Evolutionary conservation across 2,888 invertebrate species (phyloP), one percentile per base, ranked within the genome.

Genomic region (Leucophenga maculata): DNA sequence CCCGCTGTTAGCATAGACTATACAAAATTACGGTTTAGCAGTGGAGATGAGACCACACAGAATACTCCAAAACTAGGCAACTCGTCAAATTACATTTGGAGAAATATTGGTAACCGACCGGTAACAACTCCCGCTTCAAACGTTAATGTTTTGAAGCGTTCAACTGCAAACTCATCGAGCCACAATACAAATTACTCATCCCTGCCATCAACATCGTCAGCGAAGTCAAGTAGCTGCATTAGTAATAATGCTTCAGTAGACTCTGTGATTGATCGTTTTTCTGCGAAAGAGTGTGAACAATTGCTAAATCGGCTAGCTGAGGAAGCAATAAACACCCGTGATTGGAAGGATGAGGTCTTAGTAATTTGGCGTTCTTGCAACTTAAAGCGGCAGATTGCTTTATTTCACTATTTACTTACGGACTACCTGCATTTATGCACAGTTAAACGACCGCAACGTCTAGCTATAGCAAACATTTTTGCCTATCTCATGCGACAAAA

Each of bases 1-100:
- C 77, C 80, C 32, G 67, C 78, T 0, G 71, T 83, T 1, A 83
- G 80, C 70, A 83, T 88, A 8, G 87, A 88, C 70, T 59, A 76
- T 2, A 86, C 77, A 44, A 88, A 88, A 69, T 66, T 88, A 59
- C 83, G 82, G 46, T 86, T 86, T 13, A 79, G 78, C 52, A 79
- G 74, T 31, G 77, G 77, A 59, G 82, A 74, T 32, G 78, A 80
- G 8, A 72, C 75, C 6, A 79, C 83, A 9, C 80, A 77, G 6
- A 71, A 73, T 13, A 82, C 72, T 1, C 80, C 80, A 6, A 82
- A 76, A 57, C 71, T 87, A 46, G 86, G 87, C 14, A 83, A 79
- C 52, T 77, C 77, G 0, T 78, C 82, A 1, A 71, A 74, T 3
- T 80, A 80, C n/a, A 78, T 82, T 65, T 86, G 86, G 86, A 83